phyloP scores from a whole-genome alignment of 2,888 invertebrate species.

The Apoderus coryli region DNA sequence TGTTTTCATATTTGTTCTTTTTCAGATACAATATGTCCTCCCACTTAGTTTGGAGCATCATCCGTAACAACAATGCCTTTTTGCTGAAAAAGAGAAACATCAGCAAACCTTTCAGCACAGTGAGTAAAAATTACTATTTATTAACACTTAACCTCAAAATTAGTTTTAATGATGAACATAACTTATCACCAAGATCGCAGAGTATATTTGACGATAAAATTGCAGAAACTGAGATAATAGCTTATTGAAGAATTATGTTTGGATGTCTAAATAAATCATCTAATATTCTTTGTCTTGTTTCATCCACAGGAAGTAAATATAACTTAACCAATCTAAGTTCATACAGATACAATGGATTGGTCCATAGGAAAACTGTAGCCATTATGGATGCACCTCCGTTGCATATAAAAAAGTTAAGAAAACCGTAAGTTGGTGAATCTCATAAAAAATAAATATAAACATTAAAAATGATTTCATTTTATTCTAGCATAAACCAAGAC shows the following conservation, averaged over 20 bases:
- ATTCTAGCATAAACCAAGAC: slow-evolving; percentile 57
- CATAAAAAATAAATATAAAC: no score
- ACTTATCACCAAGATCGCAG: slow-evolving; percentile 29
- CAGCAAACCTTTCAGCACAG: slow-evolving; percentile 69
- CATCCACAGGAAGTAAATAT: slow-evolving; percentile 64
- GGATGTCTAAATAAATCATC: slow-evolving; percentile 13
- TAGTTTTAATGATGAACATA: slow-evolving; percentile 19
- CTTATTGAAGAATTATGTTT: no score
- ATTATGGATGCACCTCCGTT: slow-evolving; percentile 68
- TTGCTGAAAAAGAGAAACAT: slow-evolving; percentile 72
- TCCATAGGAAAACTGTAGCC: slow-evolving; percentile 84
- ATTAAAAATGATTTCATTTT: slow-evolving; percentile 17
- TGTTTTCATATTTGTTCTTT: no score
- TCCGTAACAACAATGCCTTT: slow-evolving; percentile 77
- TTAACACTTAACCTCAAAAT: slow-evolving; percentile 11
- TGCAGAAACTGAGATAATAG: no score
- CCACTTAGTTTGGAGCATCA: slow-evolving; percentile 77
- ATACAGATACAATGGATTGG: slow-evolving; percentile 85
- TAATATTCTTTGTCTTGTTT: no score
- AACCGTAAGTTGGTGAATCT: slow-evolving; percentile 26
- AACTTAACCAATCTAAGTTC: slow-evolving; percentile 88
- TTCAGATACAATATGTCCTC: slow-evolving; percentile 48
- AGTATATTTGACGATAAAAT: slow-evolving; percentile 22
- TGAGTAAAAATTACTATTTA: no score
- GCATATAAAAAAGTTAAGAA: slow-evolving; percentile 66